Evolutionary conservation across 2,113 vertebrate species (phyloP), one percentile per base, ranked within the genome.

Genomic region (Pluvianellus socialis): DNA sequence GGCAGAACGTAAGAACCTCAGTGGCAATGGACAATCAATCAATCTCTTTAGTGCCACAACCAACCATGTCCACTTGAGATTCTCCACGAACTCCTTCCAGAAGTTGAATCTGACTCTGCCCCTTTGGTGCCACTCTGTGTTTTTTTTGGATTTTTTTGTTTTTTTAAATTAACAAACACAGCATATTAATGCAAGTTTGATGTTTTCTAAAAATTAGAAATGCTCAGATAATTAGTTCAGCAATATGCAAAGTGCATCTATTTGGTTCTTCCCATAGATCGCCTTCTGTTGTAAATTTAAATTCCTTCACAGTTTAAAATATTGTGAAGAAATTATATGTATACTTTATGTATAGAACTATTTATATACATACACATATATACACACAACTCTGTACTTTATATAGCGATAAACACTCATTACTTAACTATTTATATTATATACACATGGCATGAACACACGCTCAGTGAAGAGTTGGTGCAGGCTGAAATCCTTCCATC

Each of bases 221-320:
- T 92, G 96, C 95, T 97, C 96, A 97, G 92, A 95, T 97, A 97
- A 94, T 97, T 92, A 90, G 80, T 75, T 97, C 90, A 97, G 92
- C 93, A 98, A 96, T 90, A 97, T 79, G 89, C 97, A 97, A 98
- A 98, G 98, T 97, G 97, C 97, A 98, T 97, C 98, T 96, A 96
- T 97, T 94, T 97, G 96, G 92, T 97, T 98, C 96, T 97, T 98
- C 40, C 97, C 96, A 96, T 97, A 97, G 96, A 97, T 97, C 95
- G 94, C 96, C 81, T 95, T 96, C 97, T 97, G 94, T 92, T 96
- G 63, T 97, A 96, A 95, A 95, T 98, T 98, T 98, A 97, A 95
- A 98, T 95, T 98, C 97, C 98, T 98, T 97, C 98, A 98, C 98
- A 98, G 97, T 97, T 98, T 98, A 98, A 98, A 98, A 98, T 98